Evolutionary conservation across 2,113 vertebrate genomes (phyloP).

Genomic region (Sterna hirundo): DNA sequence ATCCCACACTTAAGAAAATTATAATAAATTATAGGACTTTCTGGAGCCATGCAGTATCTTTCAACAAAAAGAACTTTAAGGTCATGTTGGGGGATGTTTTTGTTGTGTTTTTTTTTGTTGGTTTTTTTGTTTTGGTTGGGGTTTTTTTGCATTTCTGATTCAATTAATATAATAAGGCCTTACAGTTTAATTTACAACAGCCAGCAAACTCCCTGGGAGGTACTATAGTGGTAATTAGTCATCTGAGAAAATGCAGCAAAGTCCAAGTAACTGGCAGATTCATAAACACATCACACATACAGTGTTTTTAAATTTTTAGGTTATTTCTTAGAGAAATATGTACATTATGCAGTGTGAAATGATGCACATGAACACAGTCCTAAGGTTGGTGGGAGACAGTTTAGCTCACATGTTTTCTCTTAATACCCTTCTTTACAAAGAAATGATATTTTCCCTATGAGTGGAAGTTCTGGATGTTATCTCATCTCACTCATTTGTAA

Average conservation of each 20-base stretch:
- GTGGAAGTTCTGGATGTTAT: neutral
- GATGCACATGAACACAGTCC: neutral
- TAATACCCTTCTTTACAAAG: neutral
- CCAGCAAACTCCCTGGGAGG: conserved; percentile 45
- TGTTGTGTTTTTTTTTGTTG: neutral
- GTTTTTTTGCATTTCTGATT: conserved; percentile 32
- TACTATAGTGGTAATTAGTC: conserved; percentile 52
- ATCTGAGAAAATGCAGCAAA: conserved; percentile 7
- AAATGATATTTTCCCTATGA: neutral
- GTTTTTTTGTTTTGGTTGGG: neutral
- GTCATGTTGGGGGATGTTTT: neutral
- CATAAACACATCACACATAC: neutral
- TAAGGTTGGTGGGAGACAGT: neutral
- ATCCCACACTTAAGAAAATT: neutral
- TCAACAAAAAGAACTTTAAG: neutral
- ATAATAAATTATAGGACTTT: neutral
- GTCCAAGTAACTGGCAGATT: conserved; percentile 51
- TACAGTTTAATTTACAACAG: conserved; percentile 63
- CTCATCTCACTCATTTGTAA: neutral
- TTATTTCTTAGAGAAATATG: neutral
- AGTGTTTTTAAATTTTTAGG: neutral
- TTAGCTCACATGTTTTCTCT: neutral
- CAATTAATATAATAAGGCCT: conserved; percentile 45
- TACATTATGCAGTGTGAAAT: neutral
- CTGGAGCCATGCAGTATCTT: neutral